Base-by-base conservation (phyloP, 2,797 vertebrate genomes). In the Pteronotus mesoamericanus region DNA sequence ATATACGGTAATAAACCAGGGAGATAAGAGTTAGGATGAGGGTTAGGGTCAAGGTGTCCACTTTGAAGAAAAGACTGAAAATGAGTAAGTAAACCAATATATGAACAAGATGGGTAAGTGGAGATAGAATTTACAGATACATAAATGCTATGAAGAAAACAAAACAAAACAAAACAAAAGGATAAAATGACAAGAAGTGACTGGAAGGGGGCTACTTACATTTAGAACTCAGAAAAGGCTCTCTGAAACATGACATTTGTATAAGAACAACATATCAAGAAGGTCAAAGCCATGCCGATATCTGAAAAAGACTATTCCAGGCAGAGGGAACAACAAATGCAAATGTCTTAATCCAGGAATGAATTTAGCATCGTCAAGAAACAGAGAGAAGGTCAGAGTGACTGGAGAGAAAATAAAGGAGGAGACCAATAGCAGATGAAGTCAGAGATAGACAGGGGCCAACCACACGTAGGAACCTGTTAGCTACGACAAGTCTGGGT, bases 261-360 rank as follows among this genome's bases (percentile, higher is more conserved):
- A 42, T 42, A 57, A 89, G 26, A 92, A 15, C 44, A 77, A 89
- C 72, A 88, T 55, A n/a, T 96, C 51, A 94, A 55, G 32, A 74
- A 88, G 91, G 71, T 72, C 24, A 59, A 7, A 84, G 34, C 46
- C 61, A 53, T 55, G 48, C 34, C 88, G 42, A 42, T 88, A 26
- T 66, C 87, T 59, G 24, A 55, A 91, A 78, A 94, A 57, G 18
- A 57, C 39, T 48, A 71, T 71, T 87, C 77, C 21, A 78, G 69
- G 68, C 89, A 94, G 48, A 89, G 24, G 53, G 42, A 83, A 18
- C 44, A 77, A 85, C 78, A 78, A 55, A 89, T 82, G 86, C 80
- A 89, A 94, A 92, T 89, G 80, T 66, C 61, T 92, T 72, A 55
- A 94, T 68, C 69, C 92, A 86, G 75, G 80, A 90, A 87, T 78